Evolutionary conservation across 2,797 vertebrate species (phyloP).

Genomic region (Oreonectes daqikongensis): DNA sequence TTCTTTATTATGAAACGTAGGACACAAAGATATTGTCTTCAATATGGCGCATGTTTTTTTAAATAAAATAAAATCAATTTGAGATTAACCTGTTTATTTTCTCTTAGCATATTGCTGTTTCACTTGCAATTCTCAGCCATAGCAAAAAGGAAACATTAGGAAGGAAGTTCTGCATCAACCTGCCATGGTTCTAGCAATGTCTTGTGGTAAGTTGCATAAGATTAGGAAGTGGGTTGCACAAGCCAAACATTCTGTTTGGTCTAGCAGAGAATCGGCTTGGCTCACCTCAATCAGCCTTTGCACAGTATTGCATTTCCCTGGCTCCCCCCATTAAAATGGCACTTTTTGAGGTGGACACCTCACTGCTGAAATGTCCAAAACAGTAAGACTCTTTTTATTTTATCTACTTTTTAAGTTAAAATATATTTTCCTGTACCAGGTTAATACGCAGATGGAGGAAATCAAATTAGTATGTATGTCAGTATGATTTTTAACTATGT

Average conservation of each 20-base stretch:
- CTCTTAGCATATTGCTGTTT: background rate
- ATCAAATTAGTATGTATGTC: background rate
- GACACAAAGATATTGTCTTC: background rate
- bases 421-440: too few relatives aligned
- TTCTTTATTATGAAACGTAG: background rate
- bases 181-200: background rate
- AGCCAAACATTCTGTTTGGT: constrained; percentile 15
- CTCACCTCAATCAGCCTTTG: background rate
- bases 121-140: background rate
- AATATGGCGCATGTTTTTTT: background rate
- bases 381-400: too few relatives aligned
- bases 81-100: too few relatives aligned
- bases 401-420: too few relatives aligned
- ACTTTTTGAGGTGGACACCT: background rate
- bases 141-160: background rate
- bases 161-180: background rate
- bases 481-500: background rate
- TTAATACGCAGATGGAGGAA: background rate
- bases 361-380: constrained; percentile 1
- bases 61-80: too few relatives aligned
- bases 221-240: constrained; percentile 11
- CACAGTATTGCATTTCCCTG: background rate
- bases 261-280: constrained; percentile 10
- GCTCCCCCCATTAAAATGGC: background rate
- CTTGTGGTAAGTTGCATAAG: constrained; percentile 24